These are phyloP conservation scores for Rhincodon typus DNA, from an alignment of 2,797 vertebrate genomes.

Conservation along the genomic window DNA sequence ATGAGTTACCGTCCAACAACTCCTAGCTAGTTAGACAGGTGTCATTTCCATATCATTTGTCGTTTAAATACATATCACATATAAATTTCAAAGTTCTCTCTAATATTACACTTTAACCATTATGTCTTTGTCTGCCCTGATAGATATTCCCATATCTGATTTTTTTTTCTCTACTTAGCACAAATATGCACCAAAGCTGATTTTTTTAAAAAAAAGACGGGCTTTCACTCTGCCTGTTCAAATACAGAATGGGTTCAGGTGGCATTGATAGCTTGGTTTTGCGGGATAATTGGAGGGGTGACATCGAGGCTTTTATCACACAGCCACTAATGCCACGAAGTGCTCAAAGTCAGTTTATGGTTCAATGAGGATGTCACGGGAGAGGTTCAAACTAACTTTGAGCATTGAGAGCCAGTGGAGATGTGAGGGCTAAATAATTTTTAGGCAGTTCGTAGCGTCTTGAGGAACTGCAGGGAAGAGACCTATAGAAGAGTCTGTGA, in stretches of 20 bases:
- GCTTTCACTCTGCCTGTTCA: not conserved
- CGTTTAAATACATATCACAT: not conserved
- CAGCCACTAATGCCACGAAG: not conserved
- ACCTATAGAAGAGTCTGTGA: not conserved
- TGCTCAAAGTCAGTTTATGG: not conserved
- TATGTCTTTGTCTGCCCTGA: not conserved
- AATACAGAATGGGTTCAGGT: not conserved
- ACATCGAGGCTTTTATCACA: not conserved
- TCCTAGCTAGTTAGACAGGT: slow-evolving; percentile 24
- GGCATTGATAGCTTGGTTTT: not conserved
- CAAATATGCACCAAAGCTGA: not conserved
- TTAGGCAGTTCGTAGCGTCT: not conserved
- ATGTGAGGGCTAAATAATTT: not conserved
- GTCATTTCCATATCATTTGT: not conserved
- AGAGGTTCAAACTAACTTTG: not conserved
- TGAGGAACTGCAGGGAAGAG: not conserved
- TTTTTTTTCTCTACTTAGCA: not conserved
- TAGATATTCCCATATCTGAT: not conserved
- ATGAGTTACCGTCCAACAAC: not conserved
- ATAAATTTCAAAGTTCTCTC: not conserved
- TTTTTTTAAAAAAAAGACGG: not conserved
- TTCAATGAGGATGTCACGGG: not conserved
- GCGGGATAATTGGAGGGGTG: not conserved
- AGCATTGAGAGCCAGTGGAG: not conserved
- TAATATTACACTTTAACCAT: not conserved